Conservation (phyloP, 2,113 vertebrate genomes). For the Cryptoleucopteryx plumbea region DNA sequence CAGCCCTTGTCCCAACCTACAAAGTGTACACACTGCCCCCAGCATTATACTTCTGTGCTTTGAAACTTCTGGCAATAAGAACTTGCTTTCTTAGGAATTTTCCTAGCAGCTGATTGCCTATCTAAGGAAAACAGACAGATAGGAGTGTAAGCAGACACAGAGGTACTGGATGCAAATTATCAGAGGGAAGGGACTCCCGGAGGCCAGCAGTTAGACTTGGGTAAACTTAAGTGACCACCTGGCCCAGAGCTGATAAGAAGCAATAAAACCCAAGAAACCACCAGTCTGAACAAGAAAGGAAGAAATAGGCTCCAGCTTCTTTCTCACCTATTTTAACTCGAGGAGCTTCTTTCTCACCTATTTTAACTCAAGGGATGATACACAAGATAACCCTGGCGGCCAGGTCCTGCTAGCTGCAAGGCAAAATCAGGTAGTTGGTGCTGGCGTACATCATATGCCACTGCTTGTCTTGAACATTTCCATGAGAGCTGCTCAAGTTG, state of each 20-base stretch:
- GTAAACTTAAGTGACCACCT: not conserved
- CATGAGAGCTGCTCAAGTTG: rapidly evolving
- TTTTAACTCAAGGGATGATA: not conserved
- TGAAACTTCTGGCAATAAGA: not conserved
- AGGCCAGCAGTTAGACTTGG: not conserved
- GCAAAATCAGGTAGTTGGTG: not conserved
- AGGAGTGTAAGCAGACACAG: not conserved
- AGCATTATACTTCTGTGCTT: not conserved
- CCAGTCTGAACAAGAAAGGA: not conserved
- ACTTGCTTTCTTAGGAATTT: not conserved
- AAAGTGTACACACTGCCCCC: not conserved
- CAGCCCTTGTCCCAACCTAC: not conserved
- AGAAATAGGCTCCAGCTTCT: not conserved
- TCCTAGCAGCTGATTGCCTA: not conserved
- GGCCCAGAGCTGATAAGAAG: not conserved
- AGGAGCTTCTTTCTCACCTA: not conserved
- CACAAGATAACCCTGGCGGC: not conserved
- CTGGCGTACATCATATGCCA: rapidly evolving
- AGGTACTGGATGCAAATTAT: not conserved
- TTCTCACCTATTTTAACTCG: not conserved
- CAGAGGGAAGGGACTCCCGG: not conserved
- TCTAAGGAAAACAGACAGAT: not conserved
- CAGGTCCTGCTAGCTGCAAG: not conserved
- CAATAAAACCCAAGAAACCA: not conserved
- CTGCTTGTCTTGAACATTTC: not conserved